A percentile compares a stretch with the other conserved stretches of the same genome.
Evolutionary conservation across 2,888 invertebrate genomes (phyloP).

Genomic region (Argyresthia goedartella): DNA sequence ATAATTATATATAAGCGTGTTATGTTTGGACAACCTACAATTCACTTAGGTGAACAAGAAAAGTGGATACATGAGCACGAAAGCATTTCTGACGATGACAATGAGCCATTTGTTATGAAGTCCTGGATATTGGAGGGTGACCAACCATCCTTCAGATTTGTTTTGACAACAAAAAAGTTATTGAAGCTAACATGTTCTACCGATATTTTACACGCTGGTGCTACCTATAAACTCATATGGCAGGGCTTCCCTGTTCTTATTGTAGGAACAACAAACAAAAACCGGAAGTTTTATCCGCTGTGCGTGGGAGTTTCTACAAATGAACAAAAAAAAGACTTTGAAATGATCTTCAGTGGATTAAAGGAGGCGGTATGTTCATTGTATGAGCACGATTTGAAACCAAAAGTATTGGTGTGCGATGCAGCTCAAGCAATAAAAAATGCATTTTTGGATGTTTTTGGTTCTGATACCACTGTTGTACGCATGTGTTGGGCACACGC

Average conservation of each 20-base stretch:
- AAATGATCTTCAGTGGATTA: constrained; percentile 7
- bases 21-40: constrained; percentile 9
- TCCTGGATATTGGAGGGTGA: constrained; percentile 10
- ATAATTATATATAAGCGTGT: too few species aligned
- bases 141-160: too few species aligned
- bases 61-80: constrained; percentile 10
- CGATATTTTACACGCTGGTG: too few species aligned
- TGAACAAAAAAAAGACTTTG: constrained; percentile 8
- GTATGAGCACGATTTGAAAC: too few species aligned
- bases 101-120: constrained; percentile 10
- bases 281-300: constrained; percentile 10
- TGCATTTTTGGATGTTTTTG: too few species aligned
- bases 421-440: too few species aligned
- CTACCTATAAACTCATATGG: too few species aligned
- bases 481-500: constrained; percentile 12
- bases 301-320: constrained; percentile 10
- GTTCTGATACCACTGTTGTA: too few species aligned
- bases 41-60: constrained; percentile 12
- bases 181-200: too few species aligned
- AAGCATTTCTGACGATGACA: constrained; percentile 11
- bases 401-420: too few species aligned
- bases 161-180: too few species aligned
- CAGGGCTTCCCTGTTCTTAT: constrained; percentile 9
- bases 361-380: constrained; percentile 7
- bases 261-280: constrained; percentile 10